Percentiles rank a stretch among this genome's conserved stretches.
phyloP scores from a whole-genome alignment of 2,888 invertebrate species.

The Noctua fimbriata region DNA sequence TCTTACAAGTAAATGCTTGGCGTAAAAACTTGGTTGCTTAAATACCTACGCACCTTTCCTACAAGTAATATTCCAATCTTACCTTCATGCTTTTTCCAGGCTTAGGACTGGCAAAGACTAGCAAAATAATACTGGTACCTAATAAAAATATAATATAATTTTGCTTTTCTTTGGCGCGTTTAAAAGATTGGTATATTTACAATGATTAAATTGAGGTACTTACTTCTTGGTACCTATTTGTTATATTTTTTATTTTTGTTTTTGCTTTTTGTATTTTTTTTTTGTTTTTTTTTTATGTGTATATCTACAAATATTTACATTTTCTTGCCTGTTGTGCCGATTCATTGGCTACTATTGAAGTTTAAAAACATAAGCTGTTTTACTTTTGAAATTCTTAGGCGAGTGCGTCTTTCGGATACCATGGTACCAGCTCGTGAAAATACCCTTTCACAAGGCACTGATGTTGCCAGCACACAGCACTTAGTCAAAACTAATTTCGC shows the following conservation, averaged over 20 bases:
- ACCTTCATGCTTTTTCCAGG: slow-evolving; percentile 5
- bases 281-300: no score
- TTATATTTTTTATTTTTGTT: no score
- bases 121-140: neutral
- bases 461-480: neutral
- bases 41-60: no score
- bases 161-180: neutral
- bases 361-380: neutral
- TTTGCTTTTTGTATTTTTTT: no score
- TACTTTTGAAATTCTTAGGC: neutral
- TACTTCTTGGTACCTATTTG: neutral
- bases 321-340: no score
- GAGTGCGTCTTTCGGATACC: no score
- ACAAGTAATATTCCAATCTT: slow-evolving; percentile 2
- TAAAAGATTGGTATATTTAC: neutral
- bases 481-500: neutral
- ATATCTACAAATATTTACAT: no score
- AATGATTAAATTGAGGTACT: neutral
- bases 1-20: no score
- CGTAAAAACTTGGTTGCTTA: no score
- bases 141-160: neutral
- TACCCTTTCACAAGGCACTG: neutral
- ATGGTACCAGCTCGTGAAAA: slow-evolving; percentile 1
- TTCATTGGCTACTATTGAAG: no score
- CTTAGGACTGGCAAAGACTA: neutral